Base-by-base conservation (phyloP, 2,113 vertebrate genomes). In the Carettochelys insculpta region DNA sequence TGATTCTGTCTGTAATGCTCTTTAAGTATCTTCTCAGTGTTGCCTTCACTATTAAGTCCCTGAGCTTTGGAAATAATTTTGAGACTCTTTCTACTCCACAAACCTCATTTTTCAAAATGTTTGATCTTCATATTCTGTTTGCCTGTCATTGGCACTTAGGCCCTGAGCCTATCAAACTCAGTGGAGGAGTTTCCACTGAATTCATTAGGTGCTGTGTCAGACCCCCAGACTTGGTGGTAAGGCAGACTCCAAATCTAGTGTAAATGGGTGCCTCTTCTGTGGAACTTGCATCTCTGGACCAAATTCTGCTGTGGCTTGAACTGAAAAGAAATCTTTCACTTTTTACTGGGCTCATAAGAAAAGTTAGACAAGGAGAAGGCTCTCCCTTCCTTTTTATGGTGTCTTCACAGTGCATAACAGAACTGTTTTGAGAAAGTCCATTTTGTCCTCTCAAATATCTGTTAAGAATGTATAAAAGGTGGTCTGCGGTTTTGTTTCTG, bases 11-110 rank as follows among this genome's bases (percentile, higher is more conserved):
- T 95, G 93, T 96, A 97, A 95, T 95, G 94, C 95, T 95, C 93
- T 94, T 90, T 95, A 96, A 96, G 94, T 89, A 94, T 97, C 96
- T 96, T 92, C 96, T 93, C 94, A 97, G 94, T 87, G 89, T 91
- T 95, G 92, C 94, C 95, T 95, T 95, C 90, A 78, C 95, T 97
- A 96, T 95, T 95, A 94, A 95, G 94, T 92, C 95, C 95, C 89
- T 94, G 94, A 94, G 95, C 92, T 94, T 95, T 3, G 1, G 77
- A 97, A 96, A 96, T 95, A 95, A 97, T 94, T 91, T 96, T 95
- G 91, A 94, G 91, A 71, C 91, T 94, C 83, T 94, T 94, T 94
- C 93, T 79, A 51, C 86, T 82, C 61, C 56, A 4, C 73, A 65
- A 92, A 93, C 80, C 87, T 85, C 90, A 79, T 94, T 96, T 96